These are phyloP conservation scores for Pseudochirops cupreus DNA, from an alignment of 2,797 vertebrate genomes.

Conservation along the genomic window DNA sequence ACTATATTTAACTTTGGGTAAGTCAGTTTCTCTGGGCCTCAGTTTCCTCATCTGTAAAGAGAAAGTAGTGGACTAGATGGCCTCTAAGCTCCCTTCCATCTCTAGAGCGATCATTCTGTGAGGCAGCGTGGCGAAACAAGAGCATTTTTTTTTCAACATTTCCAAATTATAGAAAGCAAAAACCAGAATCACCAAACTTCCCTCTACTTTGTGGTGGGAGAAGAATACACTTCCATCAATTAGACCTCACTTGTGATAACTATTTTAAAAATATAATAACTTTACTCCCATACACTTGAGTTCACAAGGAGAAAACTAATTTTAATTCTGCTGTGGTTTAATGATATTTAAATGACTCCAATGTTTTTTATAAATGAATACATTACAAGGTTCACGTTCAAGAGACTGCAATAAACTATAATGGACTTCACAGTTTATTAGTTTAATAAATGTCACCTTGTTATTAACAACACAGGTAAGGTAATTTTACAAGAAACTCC, in stretches of 20 bases:
- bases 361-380: constrained; percentile 66
- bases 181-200: not conserved
- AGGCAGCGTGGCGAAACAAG: not conserved
- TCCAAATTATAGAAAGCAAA: not conserved
- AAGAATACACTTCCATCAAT: rapidly evolving
- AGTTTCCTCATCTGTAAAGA: not conserved
- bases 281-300: not conserved
- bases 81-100: not conserved
- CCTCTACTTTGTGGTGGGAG: rapidly evolving
- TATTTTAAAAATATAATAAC: not conserved
- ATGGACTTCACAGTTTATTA: constrained; percentile 71
- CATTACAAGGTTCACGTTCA: constrained; percentile 58
- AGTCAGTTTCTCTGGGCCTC: not conserved
- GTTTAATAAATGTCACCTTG: constrained; percentile 68
- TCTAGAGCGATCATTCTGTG: not conserved
- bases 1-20: not conserved
- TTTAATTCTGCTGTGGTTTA: constrained; percentile 66
- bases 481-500: not conserved
- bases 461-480: constrained; percentile 57
- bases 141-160: not conserved
- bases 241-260: rapidly evolving
- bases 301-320: constrained; percentile 20
- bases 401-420: constrained; percentile 37
- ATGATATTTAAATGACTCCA: constrained; percentile 66
- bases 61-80: not conserved